Evolutionary conservation across 2,797 vertebrate species (phyloP).

Genomic region (Pterois miles): DNA sequence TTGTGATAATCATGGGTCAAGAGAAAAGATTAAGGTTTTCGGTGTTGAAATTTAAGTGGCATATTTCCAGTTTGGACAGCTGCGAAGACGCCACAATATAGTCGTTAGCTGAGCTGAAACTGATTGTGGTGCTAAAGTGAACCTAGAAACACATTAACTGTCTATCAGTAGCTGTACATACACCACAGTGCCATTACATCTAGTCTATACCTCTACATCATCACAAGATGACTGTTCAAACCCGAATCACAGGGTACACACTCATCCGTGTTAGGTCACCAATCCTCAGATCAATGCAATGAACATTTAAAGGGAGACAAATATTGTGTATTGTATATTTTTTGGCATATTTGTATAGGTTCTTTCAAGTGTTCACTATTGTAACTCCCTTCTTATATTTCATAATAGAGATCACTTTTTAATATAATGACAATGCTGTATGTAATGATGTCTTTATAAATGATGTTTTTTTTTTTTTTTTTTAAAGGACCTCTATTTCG

Average conservation of each 20-base stretch:
- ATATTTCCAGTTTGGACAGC: slow-evolving; percentile 1
- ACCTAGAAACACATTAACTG: slow-evolving; percentile 15
- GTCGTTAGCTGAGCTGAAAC: not conserved
- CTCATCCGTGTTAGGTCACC: slow-evolving; percentile 48
- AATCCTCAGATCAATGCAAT: slow-evolving; percentile 74
- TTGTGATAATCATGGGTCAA: not conserved
- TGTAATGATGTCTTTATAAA: slow-evolving; percentile 80
- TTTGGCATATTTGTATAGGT: slow-evolving; percentile 79
- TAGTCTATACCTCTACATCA: slow-evolving; percentile 51
- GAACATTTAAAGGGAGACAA: slow-evolving; percentile 78
- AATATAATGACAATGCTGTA: slow-evolving; percentile 82
- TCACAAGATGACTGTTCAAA: slow-evolving; percentile 41
- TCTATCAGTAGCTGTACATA: slow-evolving; percentile 13
- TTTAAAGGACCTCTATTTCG: slow-evolving; percentile 80
- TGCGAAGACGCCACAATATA: slow-evolving; percentile 13
- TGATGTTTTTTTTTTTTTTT: slow-evolving; percentile 69
- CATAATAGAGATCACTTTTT: slow-evolving; percentile 82
- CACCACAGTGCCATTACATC: slow-evolving; percentile 61
- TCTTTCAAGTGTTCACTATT: slow-evolving; percentile 74
- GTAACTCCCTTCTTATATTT: slow-evolving; percentile 79
- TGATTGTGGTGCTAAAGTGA: slow-evolving; percentile 53
- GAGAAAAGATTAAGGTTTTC: not conserved
- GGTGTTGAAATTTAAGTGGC: slow-evolving; percentile 2
- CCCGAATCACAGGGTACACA: not conserved
- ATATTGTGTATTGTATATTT: slow-evolving; percentile 76